A percentile compares a stretch with the other conserved stretches of the same genome.
Conservation (phyloP, 2,113 vertebrate species). For the Vombatus ursinus region DNA sequence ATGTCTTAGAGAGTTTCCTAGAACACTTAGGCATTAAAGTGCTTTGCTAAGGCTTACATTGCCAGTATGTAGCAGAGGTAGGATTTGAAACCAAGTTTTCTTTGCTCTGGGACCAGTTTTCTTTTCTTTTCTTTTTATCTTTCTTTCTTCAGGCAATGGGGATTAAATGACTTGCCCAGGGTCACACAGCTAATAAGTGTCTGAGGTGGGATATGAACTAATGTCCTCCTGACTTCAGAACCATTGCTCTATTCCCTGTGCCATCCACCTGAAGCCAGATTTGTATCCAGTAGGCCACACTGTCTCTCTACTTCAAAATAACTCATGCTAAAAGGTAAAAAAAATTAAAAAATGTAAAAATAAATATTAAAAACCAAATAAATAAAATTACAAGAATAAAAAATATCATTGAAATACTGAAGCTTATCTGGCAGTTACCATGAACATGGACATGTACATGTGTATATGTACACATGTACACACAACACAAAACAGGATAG, state of each 20-base stretch:
- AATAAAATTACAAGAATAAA: neutral
- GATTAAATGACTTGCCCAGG: too few species aligned
- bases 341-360: neutral
- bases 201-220: too few species aligned
- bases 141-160: too few species aligned
- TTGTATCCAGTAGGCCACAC: too few species aligned
- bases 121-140: too few species aligned
- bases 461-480: neutral
- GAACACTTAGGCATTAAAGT: neutral
- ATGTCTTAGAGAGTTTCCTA: neutral
- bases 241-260: neutral
- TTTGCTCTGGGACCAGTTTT: too few species aligned
- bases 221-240: neutral
- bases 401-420: slow-evolving; percentile 1
- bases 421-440: neutral
- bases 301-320: neutral
- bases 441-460: neutral
- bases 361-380: neutral
- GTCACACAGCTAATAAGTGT: too few species aligned
- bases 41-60: neutral
- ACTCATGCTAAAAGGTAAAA: neutral
- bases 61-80: neutral
- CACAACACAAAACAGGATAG: neutral
- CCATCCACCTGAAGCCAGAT: neutral
- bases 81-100: too few species aligned